Base-by-base conservation (phyloP, 2,113 vertebrate genomes). In the Phylloscopus whistleri region DNA sequence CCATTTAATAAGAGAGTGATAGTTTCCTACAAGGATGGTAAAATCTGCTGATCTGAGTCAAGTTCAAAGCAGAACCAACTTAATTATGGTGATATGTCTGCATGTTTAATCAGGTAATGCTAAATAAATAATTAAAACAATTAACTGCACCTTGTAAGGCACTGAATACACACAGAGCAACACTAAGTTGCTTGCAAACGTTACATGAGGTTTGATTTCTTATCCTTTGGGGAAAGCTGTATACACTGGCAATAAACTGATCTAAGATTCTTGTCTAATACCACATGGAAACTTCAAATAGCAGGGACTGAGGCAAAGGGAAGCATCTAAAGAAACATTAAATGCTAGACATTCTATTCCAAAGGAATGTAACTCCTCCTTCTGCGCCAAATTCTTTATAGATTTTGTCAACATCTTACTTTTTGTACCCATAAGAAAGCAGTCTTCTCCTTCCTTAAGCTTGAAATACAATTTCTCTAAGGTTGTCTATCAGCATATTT, bases 61-160 rank as follows among this genome's bases (percentile, higher is more conserved):
- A 85, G 79, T 74, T 93, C 70, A 93, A 64, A 88, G 23, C 48
- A 85, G 70, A 96, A 95, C 39, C 52, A 62, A 26, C 63, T 91
- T 83, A 83, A 94, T 94, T 94, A 81, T 20, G 26, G 72, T 85
- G 87, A 68, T 87, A 82, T 21, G 18, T 17, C 64, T 91, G 64
- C 39, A 77, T 41, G 39, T 77, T 90, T 81, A 93, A 96, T 93
- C 78, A 90, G 82, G 48, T 83, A 69, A 81, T 80, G 63, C 56
- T 88, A 91, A 93, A 95, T 90, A 91, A 95, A 94, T 5, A 0
- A 95, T 92, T 95, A 66, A 85, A 95, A 87, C 59, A 80, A 95
- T 95, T 90, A 90, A 84, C 84, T 70, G 35, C 56, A 24, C 85
- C 82, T 95, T 84, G 55, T 48, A 80, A 88, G 64, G 37, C 64